These are phyloP conservation scores for Penaeus monodon DNA, from an alignment of 2,888 invertebrate species.

Conservation along the genomic window DNA sequence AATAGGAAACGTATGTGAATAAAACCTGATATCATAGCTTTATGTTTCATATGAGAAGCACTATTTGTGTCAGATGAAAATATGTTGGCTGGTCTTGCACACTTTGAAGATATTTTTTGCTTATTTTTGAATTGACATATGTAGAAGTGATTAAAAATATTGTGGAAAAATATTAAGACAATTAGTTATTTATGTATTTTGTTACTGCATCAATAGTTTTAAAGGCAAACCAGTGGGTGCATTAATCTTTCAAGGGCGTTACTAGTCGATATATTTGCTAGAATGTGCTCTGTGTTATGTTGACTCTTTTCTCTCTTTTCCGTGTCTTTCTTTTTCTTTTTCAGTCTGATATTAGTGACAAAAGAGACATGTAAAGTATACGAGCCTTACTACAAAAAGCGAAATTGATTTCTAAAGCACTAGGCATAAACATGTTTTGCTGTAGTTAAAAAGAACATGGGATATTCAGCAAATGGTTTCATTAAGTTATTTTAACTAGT, in stretches of 20 bases:
- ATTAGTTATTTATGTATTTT: conserved; percentile 12
- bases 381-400: conserved; percentile 19
- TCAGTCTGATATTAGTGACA: not conserved
- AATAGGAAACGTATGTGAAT: conserved; percentile 36
- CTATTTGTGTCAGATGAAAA: conserved; percentile 5
- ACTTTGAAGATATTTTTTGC: conserved; percentile 23
- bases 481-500: conserved; percentile 1
- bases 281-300: conserved; percentile 34
- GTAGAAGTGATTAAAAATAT: not conserved
- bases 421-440: not conserved
- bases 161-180: conserved; percentile 12
- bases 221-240: conserved; percentile 27
- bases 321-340: not conserved
- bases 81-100: conserved; percentile 46
- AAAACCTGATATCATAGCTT: not conserved
- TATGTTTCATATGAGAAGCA: not conserved
- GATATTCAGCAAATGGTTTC: not conserved
- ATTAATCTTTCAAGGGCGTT: conserved; percentile 26
- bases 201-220: conserved; percentile 35
- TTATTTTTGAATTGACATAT: no score
- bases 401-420: not conserved
- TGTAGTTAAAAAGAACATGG: not conserved
- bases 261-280: conserved; percentile 38
- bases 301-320: conserved; percentile 3
- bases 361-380: conserved; percentile 27